Percentiles rank a stretch among this genome's conserved stretches.
These are phyloP conservation scores for Pyrocoelia pectoralis DNA, from an alignment of 2,888 invertebrate species.

Conservation along the genomic window DNA sequence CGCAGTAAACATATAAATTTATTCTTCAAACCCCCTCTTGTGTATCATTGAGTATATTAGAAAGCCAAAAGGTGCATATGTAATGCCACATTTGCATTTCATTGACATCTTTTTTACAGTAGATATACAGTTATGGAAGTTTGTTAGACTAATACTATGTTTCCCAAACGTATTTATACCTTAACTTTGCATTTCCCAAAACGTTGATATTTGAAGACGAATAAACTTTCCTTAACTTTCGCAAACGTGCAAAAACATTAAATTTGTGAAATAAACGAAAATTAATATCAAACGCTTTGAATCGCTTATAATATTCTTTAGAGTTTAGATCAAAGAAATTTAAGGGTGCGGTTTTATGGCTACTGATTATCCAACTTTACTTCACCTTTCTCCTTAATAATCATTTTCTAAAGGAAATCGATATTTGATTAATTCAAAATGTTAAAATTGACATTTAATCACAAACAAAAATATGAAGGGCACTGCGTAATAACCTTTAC, in stretches of 20 bases:
- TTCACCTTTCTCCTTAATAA: background rate
- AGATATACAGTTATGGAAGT: too few relatives aligned
- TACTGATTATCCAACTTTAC: background rate
- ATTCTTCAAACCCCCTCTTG: background rate
- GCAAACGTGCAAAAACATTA: background rate
- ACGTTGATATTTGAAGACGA: background rate
- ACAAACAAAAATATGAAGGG: too few relatives aligned
- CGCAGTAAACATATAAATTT: background rate
- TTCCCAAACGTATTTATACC: too few relatives aligned
- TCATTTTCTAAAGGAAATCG: background rate
- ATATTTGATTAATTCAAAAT: background rate
- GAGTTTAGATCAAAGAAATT: background rate
- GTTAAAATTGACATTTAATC: too few relatives aligned
- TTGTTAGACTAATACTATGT: too few relatives aligned
- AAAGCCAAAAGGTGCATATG: background rate
- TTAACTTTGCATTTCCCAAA: too few relatives aligned
- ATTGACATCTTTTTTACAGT: background rate
- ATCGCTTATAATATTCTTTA: background rate
- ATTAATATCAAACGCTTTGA: background rate
- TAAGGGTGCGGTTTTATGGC: constrained; percentile 5
- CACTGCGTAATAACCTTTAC: too few relatives aligned
- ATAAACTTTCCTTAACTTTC: background rate
- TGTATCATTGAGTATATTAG: background rate
- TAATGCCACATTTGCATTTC: constrained; percentile 1
- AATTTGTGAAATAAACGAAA: background rate